Evolutionary conservation across 2,888 invertebrate genomes (phyloP), one percentile per base, ranked within the genome.

Genomic region (Cheilosia urbana): DNA sequence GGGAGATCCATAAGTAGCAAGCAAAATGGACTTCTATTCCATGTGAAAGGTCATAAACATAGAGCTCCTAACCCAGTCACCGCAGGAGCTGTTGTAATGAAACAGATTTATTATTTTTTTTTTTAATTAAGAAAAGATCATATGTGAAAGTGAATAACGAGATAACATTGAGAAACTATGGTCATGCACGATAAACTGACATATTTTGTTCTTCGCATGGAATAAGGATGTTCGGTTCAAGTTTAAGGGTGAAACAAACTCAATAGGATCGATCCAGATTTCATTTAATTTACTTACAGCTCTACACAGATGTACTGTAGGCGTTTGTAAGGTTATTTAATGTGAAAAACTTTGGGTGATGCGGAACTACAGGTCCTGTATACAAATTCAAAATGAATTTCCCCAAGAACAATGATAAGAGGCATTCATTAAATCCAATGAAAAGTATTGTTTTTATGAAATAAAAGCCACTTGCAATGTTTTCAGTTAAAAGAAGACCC

Each of bases 61-160:
- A 72, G 79, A 79, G 53, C 68, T 40, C 40, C 68, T 55, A 68
- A 30, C 19, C 60, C 73, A 79, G 72, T 79, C 79, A 79, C 73
- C 79, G 79, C 79, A 79, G 49, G 79, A 72, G 79, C 79, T 79
- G 73, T 79, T 66, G 79, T 79, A 79, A 79, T 79, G 79, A 79
- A 72, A 79, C 79, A 79, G 79, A 79, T 72, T 79, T 79, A 78
- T 49, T 40, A 60, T 66, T 75, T 55, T 73, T 60, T 62, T 62
- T 63, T 57, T 30, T 30, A 13, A 24, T 21, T 55, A n/a, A 55
- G 24, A 69, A 65, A 49, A 65, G 57, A 65, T 49, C 57, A 79
- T 53, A 45, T 42, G 47, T 63, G 40, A 69, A 34, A 42, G 65
- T 72, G 73, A 65, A 66, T 72, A 58, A 60, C 65, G 68, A 19